Base-by-base conservation (phyloP, 1,140 invertebrate species). In the Drosophila nannoptera region DNA sequence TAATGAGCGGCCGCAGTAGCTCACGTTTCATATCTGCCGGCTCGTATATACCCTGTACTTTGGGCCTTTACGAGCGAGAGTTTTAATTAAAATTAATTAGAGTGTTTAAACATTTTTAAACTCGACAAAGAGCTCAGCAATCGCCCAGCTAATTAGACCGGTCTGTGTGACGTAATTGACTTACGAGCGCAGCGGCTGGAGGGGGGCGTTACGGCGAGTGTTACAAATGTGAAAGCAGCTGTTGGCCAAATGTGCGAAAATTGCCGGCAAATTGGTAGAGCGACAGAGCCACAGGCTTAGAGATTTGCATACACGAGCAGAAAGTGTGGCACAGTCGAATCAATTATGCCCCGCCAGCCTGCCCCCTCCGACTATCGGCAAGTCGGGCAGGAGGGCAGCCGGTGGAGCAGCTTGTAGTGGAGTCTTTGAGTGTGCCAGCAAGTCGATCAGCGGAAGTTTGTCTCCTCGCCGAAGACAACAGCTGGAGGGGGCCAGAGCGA, bases 191-290 rank as follows among this genome's bases (percentile, higher is more conserved):
- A n/a, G 22, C 33, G 43, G 36, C 11, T 33, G 31, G 32, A 16
- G 31, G 33, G 31, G 16, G 16, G 11, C 9, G 22, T 2, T n/a
- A 8, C 14, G 8, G 69, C 54, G 60, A 33, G 35, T 66, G 58
- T 48, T 54, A 64, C 73, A 73, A 83, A 83, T 75, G 76, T 74
- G 80, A 84, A 86, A 80, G 77, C 73, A 76, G 80, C 81, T 74
- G 76, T 84, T 80, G 80, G 80, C 73, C 69, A 80, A 83, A 84
- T 86, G 81, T 80, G 80, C 73, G 81, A 84, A 83, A 83, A 83
- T 84, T 67, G 74, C 76, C 46, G 43, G 48, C 62, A 78, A 83
- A 83, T 83, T 76, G 81, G 29, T 46, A 31, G 38, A 61, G 66
- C 49, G 61, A 67, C 45, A 29, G 45, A 48, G 62, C 65, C 58